Conservation (phyloP, 2,797 vertebrate genomes). For the Poecile montanus region DNA sequence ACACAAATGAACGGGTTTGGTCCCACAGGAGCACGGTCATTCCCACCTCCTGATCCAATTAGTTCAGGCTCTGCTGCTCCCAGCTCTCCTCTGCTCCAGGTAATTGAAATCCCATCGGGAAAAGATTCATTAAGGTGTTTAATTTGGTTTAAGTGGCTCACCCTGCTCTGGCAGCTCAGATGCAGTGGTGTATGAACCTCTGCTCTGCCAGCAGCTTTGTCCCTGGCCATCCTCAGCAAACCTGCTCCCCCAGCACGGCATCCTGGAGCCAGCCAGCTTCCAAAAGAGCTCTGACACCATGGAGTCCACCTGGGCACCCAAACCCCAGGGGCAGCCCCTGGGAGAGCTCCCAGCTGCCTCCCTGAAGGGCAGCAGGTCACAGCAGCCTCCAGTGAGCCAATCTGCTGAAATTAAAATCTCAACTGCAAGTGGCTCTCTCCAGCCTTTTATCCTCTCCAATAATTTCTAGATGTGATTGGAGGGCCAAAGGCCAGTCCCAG, state of each 20-base stretch:
- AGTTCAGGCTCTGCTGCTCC: not conserved
- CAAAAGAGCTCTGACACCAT: fast-evolving
- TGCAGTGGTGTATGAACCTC: fast-evolving
- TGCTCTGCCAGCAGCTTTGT: not conserved
- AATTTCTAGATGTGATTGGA: not conserved
- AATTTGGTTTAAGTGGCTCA: not conserved
- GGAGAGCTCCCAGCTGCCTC: not conserved
- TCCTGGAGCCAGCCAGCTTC: fast-evolving
- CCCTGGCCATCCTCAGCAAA: not conserved
- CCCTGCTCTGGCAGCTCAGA: not conserved
- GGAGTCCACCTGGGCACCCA: not conserved
- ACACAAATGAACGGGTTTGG: not conserved
- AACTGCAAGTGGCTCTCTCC: not conserved
- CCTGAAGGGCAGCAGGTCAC: not conserved
- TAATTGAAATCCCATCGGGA: not conserved
- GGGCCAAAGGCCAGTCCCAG: not conserved
- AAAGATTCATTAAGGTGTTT: not conserved
- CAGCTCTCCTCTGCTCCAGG: not conserved
- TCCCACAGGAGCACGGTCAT: not conserved
- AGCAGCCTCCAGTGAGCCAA: not conserved
- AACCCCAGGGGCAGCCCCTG: not conserved
- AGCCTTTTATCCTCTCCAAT: not conserved
- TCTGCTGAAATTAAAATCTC: not conserved
- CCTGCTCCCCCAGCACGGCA: fast-evolving
- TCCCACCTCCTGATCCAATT: not conserved